Base-by-base conservation (phyloP, 23 tunicate species). In the Ciona savignyi region DNA sequence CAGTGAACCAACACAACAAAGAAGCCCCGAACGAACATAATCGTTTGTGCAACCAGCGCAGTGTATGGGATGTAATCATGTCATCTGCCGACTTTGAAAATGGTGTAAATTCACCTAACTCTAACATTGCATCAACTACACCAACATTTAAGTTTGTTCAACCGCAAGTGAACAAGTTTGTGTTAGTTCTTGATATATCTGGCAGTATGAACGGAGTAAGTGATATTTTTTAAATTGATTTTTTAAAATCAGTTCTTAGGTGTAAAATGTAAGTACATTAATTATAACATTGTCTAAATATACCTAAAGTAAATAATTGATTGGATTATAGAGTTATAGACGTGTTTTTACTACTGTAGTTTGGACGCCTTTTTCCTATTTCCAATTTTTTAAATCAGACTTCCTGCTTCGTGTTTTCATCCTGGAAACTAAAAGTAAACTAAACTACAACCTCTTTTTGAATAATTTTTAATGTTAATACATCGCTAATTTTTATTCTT, bases 21-120 rank as follows among this genome's bases (percentile, higher is more conserved):
- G 72, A 80, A 2, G 93, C 93, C 2, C 93, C 85, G 34, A 86
- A 86, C 42, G 86, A 86, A 27, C 93, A 86, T 49, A 86, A 86
- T 73, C 60, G 93, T 62, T 35, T 86, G 72, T 86, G 93, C 76
- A 67, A 76, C 51, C 63, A 60, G 3, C 71, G 70, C 15, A 86
- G 93, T 34, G 31, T 60, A 15, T 86, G 93, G 93, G 80, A 80
- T 23, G 93, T 86, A n/a, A 86, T 86, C 9, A 29, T 48, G 63
- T 23, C 67, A 1, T 80, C 86, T 1, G 23, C 23, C 9, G 93
- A 86, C 68, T 86, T 86, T 61, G n/a, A n/a, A n/a, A n/a, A n/a
- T n/a, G n/a, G n/a, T n/a, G n/a, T n/a, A n/a, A 22, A 30, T 20
- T 23, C 22, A 23, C 30, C 70, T 35, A 80, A 80, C 60, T 60